Base-by-base conservation (phyloP, 2,797 vertebrate genomes). In the Coranthus polyacanthus region DNA sequence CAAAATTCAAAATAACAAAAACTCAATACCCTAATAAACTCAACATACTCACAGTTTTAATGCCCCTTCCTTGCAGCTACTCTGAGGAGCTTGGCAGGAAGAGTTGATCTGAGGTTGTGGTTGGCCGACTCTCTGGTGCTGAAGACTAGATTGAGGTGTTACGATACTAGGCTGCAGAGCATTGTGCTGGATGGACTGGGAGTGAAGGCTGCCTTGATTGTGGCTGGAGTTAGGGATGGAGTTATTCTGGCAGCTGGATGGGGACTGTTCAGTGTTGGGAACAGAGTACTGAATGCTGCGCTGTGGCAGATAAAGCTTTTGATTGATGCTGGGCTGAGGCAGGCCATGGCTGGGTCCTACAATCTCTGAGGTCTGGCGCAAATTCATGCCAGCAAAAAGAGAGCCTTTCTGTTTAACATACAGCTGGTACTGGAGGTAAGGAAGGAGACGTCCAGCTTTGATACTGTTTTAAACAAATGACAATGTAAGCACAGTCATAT, bases 361-460 rank as follows among this genome's bases (percentile, higher is more conserved):
- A 0, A 82, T 74, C 64, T 96, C 95, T 65, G 84, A 85, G 20
- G 50, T 76, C 72, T 78, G 88, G 24, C 20, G 72, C 21, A 72
- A 57, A 44, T 72, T 70, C 29, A 69, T 6, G 72, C 91, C 92
- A 59, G 90, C 93, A 39, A 98, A 99, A 83, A 89, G 95, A 46
- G 95, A 93, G 78, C 94, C 89, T 90, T 94, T 98, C 46, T 96
- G 96, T 91, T 96, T 98, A 53, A 91, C 89, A 58, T 98, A 99
- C n/a, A 99, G 95, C 92, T 98, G 97, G 89, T 98, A 99, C 0
- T 96, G 95, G 73, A 97, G 82, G 81, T 94, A 91, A 0, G 98
- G 95, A 72, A 99, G 94, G 38, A 98, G 96, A 20, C 73, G 90
- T 5, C 98, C 98, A 80, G 96, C 97, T 92, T 97, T 96, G 83